Evolutionary conservation across 1,140 invertebrate species (phyloP), one percentile per base, ranked within the genome.

Genomic region (Tribolium madens): DNA sequence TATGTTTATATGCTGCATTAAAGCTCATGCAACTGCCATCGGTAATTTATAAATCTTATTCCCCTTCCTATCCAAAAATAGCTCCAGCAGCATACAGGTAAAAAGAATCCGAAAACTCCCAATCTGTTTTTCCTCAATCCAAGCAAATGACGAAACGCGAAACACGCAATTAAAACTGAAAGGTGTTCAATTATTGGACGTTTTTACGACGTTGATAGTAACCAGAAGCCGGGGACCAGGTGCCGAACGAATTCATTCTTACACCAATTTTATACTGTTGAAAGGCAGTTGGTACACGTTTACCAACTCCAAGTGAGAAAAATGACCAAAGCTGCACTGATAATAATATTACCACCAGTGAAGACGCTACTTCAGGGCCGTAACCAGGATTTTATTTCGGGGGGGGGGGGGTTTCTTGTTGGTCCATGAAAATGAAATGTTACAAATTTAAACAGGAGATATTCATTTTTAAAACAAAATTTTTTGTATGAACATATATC

Each of bases 261-360:
- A 75, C 73, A 46, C 31, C 46, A 70, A 46, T 76, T 76, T 42
- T 31, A 57, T 53, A 71, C 36, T 36, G 50, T 53, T 36, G 18
- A 71, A 76, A 70, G 75, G 68, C 75, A 76, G 75, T 76, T 76
- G 75, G 15, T 42, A 71, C 75, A 76, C 75, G 75, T 76, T 76
- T 76, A 72, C 21, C 21, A 4, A 26, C 46, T 72, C 57, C 31
- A 64, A 64, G 57, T 1, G n/a, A 64, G 14, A 64, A 64, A 64
- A 64, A 33, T 64, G 57, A 12, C 3, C 57, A 33, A 33, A 64
- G 21, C 10, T 12, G 17, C 31, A 64, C 31, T 64, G 31, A 33
- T 64, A 64, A 33, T 42, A 64, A 64, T 64, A 36, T 21, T 64
- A 36, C 21, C 17, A 64, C 57, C 57, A n/a, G 36, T 10, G 36